These are phyloP conservation scores for Atta colombica DNA, from an alignment of 1,140 invertebrate genomes.

Conservation along the genomic window DNA sequence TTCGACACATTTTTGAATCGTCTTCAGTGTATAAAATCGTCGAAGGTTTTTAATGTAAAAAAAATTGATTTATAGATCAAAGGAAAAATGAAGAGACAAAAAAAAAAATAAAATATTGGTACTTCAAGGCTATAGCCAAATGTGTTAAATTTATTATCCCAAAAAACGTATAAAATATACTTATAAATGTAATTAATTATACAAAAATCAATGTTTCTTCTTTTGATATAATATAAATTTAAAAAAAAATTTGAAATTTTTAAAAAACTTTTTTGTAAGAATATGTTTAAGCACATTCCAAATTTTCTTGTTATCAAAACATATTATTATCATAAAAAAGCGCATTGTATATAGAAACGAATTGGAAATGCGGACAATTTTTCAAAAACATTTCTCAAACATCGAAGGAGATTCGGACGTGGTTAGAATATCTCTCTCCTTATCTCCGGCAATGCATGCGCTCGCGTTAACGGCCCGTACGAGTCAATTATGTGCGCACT, in stretches of 20 bases:
- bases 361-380: background rate
- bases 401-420: background rate
- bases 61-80: too few relatives aligned
- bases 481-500: conserved; percentile 60
- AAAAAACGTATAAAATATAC: background rate
- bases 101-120: too few relatives aligned
- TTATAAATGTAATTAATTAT: background rate
- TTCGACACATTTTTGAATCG: too few relatives aligned
- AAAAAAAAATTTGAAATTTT: too few relatives aligned
- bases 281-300: background rate
- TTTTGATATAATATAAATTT: background rate
- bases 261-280: background rate
- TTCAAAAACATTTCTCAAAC: background rate
- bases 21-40: too few relatives aligned
- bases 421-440: conserved; percentile 8
- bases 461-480: conserved; percentile 41
- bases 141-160: background rate
- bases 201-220: background rate
- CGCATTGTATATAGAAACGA: background rate
- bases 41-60: too few relatives aligned
- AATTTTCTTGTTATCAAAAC: background rate
- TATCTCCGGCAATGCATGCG: conserved; percentile 34
- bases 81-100: too few relatives aligned
- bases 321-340: background rate
- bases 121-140: too few relatives aligned